phyloP scores from a whole-genome alignment of 2,888 invertebrate species.

The Caenorhabditis wallacei region DNA sequence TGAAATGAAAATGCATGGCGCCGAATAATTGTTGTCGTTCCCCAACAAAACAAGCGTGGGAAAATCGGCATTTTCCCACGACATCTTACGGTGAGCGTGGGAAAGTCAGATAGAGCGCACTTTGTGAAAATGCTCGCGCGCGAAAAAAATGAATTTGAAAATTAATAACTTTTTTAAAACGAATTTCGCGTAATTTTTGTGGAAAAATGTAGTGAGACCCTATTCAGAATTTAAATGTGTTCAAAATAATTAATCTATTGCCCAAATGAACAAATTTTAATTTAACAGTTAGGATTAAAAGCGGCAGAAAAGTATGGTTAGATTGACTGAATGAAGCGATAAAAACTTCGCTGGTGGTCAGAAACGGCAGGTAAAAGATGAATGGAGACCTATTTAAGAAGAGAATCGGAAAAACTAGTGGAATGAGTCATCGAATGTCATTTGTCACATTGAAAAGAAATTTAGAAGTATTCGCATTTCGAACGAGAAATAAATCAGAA shows the following conservation, averaged over 20 bases:
- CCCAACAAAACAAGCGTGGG: constrained; percentile 52
- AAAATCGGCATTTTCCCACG: constrained; percentile 58
- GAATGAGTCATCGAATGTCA: constrained; percentile 27
- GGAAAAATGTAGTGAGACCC: no score
- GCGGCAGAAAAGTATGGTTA: background rate
- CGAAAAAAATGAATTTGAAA: background rate
- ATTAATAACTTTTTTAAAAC: background rate
- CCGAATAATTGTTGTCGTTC: constrained; percentile 14
- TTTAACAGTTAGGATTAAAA: no score
- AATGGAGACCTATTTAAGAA: constrained; percentile 31
- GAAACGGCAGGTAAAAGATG: constrained; percentile 33
- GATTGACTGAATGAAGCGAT: constrained; percentile 43
- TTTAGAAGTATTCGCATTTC: background rate
- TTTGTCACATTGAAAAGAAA: constrained; percentile 19
- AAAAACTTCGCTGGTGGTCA: constrained; percentile 30
- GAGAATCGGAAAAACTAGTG: constrained; percentile 13
- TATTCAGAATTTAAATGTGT: no score
- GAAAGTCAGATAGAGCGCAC: constrained; percentile 55
- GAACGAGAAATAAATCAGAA: background rate
- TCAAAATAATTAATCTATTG: no score
- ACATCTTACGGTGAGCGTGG: constrained; percentile 20
- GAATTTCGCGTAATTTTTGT: no score
- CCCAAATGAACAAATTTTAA: no score
- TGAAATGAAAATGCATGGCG: constrained; percentile 39
- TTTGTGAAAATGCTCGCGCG: background rate